A percentile compares a stretch with the other conserved stretches of the same genome.
phyloP scores from a whole-genome alignment of 2,888 invertebrate genomes.

The Carpatolechia fugitivella region DNA sequence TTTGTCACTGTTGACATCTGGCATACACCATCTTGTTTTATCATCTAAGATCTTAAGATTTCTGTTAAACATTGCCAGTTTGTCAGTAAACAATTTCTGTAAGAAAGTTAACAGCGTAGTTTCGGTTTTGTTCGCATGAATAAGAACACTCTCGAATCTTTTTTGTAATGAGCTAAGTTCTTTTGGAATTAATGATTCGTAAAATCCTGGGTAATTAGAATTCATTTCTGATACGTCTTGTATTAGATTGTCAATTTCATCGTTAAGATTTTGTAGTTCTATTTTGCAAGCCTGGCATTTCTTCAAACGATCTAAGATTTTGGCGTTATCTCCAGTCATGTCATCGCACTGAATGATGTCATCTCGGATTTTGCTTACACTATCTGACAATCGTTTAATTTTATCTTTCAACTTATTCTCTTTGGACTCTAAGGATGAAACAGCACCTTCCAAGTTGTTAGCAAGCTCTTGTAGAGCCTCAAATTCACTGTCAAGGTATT shows the following conservation, averaged over 20 bases:
- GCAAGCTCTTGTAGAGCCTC: conserved; percentile 85
- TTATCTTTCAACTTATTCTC: conserved; percentile 85
- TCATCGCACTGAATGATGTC: conserved; percentile 94
- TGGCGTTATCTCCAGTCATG: conserved; percentile 91
- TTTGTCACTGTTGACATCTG: conserved; percentile 92
- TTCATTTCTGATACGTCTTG: conserved; percentile 85
- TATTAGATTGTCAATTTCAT: conserved; percentile 83
- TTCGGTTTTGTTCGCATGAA: conserved; percentile 91
- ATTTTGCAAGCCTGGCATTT: conserved; percentile 85
- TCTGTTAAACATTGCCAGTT: conserved; percentile 88
- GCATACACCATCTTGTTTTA: conserved; percentile 94
- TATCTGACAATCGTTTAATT: conserved; percentile 85
- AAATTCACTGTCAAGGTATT: conserved; percentile 87
- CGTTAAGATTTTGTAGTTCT: conserved; percentile 84
- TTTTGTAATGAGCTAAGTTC: conserved; percentile 91
- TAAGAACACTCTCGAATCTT: conserved; percentile 87
- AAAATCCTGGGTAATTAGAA: conserved; percentile 86
- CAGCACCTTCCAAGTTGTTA: conserved; percentile 85
- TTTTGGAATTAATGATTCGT: conserved; percentile 87
- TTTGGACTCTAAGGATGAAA: conserved; percentile 85
- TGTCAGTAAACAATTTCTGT: conserved; percentile 92
- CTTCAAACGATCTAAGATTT: conserved; percentile 88
- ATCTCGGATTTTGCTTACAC: conserved; percentile 86
- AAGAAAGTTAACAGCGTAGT: conserved; percentile 87
- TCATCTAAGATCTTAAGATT: conserved; percentile 90